Evolutionary conservation across 2,797 vertebrate species (phyloP).

Genomic region (Hydrophis major): DNA sequence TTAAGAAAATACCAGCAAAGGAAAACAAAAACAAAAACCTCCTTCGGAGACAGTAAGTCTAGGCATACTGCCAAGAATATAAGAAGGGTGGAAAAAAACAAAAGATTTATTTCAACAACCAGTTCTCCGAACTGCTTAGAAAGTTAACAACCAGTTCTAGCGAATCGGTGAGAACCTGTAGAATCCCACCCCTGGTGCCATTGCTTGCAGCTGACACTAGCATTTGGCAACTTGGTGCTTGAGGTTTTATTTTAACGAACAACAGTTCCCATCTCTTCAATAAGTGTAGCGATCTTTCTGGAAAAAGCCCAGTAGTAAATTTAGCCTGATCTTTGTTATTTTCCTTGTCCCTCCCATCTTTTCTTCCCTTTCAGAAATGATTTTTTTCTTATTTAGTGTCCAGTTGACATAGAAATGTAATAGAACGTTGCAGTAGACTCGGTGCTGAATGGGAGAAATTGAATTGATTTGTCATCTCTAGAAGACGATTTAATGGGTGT

Average conservation of each 20-base stretch:
- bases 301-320: not conserved
- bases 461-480: not conserved
- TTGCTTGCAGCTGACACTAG: not conserved
- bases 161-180: no score
- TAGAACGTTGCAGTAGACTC: not conserved
- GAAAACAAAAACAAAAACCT: no score
- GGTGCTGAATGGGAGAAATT: not conserved
- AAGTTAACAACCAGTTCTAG: no score
- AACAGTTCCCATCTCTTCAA: not conserved
- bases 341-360: not conserved
- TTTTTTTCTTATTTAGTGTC: constrained; percentile 5
- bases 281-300: not conserved
- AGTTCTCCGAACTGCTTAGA: no score
- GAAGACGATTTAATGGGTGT: not conserved
- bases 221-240: not conserved
- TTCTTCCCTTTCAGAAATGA: accelerated
- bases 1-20: no score
- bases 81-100: no score
- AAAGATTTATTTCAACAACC: no score
- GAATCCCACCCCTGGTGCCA: not conserved
- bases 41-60: no score
- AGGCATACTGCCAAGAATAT: no score
- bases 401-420: not conserved
- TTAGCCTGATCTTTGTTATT: not conserved
- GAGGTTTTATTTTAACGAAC: not conserved